Conservation (phyloP, 2,113 vertebrate genomes). For the Apteryx owenii region DNA sequence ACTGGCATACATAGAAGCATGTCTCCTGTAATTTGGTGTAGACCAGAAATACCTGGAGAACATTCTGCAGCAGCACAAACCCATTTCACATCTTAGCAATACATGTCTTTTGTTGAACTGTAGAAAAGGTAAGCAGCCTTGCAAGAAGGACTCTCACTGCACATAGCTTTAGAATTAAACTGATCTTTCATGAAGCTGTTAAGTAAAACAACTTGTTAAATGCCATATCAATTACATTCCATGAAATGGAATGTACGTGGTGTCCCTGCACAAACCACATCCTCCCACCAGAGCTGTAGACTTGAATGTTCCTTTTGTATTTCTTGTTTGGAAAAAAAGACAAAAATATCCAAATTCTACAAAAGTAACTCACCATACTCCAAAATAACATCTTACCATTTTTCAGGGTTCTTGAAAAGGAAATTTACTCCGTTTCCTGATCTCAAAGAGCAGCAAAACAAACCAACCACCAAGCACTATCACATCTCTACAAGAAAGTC, state of each 20-base stretch:
- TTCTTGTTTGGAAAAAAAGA: slow-evolving; percentile 42
- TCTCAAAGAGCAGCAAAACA: neutral
- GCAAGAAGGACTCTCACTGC: neutral
- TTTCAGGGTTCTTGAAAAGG: neutral
- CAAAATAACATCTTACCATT: neutral
- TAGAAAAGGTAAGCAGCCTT: neutral
- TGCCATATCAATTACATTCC: slow-evolving; percentile 39
- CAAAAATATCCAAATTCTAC: neutral
- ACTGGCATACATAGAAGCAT: neutral
- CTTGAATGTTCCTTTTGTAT: slow-evolving; percentile 83
- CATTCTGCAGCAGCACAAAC: neutral
- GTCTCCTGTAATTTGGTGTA: neutral
- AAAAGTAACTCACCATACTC: neutral
- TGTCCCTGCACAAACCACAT: slow-evolving; percentile 65
- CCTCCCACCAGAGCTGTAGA: slow-evolving; percentile 67
- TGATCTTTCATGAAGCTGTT: neutral
- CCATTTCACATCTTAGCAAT: slow-evolving; percentile 41
- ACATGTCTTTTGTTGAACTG: neutral
- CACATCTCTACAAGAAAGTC: neutral
- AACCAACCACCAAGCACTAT: neutral
- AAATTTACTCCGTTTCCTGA: neutral
- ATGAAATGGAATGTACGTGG: slow-evolving; percentile 67
- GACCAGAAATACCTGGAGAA: neutral
- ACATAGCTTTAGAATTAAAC: neutral
- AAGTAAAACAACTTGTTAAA: slow-evolving; percentile 10